Evolutionary conservation across 2,888 invertebrate genomes (phyloP).

Genomic region (Baronia brevicornis): DNA sequence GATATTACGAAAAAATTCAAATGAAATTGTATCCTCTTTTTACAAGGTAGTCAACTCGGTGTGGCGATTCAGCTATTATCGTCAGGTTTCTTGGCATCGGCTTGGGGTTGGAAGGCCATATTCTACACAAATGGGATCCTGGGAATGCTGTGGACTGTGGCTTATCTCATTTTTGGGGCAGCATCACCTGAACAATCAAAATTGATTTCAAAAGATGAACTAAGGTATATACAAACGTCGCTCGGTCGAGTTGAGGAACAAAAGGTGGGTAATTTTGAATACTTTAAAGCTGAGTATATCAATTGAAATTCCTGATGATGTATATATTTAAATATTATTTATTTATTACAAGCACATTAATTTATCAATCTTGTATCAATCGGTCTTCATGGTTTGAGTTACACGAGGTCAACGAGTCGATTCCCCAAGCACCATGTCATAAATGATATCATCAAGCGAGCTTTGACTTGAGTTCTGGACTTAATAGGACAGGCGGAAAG

Average conservation of each 20-base stretch:
- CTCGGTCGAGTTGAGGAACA: constrained; percentile 51
- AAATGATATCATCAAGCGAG: too few species aligned
- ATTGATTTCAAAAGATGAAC: constrained; percentile 78
- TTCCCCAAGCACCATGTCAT: too few species aligned
- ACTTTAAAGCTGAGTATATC: background rate
- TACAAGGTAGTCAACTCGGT: constrained; percentile 83
- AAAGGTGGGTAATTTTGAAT: constrained; percentile 35
- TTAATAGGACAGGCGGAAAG: too few species aligned
- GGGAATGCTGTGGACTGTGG: constrained; percentile 77
- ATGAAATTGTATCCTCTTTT: constrained; percentile 8
- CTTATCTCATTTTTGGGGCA: constrained; percentile 78
- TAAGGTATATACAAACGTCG: constrained; percentile 79
- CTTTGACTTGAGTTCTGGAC: too few species aligned
- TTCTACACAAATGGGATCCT: constrained; percentile 83
- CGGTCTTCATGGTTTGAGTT: too few species aligned
- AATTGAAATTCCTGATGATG: too few species aligned
- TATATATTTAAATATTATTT: too few species aligned
- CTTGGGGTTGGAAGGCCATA: constrained; percentile 84
- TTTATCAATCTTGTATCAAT: too few species aligned
- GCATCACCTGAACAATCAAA: constrained; percentile 78
- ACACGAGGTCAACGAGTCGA: too few species aligned
- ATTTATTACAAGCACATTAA: too few species aligned
- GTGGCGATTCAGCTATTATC: constrained; percentile 84
- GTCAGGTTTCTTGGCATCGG: constrained; percentile 81
- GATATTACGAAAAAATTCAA: too few species aligned